Percentiles rank a stretch among this genome's conserved stretches.
Evolutionary conservation across 1,140 invertebrate genomes (phyloP).

Genomic region (Caenorhabditis briggsae): DNA sequence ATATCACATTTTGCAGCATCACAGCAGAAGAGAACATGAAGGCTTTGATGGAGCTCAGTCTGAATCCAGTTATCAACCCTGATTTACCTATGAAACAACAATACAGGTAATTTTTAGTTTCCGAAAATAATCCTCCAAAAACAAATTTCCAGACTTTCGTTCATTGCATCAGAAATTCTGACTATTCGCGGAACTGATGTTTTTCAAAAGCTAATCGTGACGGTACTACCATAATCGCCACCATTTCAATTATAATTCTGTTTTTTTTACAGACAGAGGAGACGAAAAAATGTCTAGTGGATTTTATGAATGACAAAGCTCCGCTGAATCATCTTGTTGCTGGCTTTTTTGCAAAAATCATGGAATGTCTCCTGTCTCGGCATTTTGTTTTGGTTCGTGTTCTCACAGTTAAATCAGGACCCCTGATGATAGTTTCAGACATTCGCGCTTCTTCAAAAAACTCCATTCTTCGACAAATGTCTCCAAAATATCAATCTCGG

Average conservation of each 20-base stretch:
- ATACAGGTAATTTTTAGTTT: background rate
- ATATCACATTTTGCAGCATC: constrained; percentile 4
- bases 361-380: constrained; percentile 14
- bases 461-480: constrained; percentile 28
- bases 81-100: constrained; percentile 39
- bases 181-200: constrained; percentile 33
- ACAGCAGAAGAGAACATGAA: constrained; percentile 26
- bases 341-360: constrained; percentile 48
- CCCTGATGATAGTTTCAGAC: constrained; percentile 23
- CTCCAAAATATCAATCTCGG: constrained; percentile 40
- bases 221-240: background rate
- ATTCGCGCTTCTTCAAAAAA: constrained; percentile 7
- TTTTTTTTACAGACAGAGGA: background rate
- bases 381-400: constrained; percentile 13
- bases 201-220: constrained; percentile 30
- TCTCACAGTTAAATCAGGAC: background rate
- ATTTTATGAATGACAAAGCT: constrained; percentile 22
- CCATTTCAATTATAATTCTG: background rate
- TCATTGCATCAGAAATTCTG: constrained; percentile 30
- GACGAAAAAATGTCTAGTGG: constrained; percentile 18
- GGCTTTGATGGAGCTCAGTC: constrained; percentile 10
- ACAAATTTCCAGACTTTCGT: constrained; percentile 9
- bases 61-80: constrained; percentile 16
- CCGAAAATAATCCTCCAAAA: background rate
- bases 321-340: constrained; percentile 43